phyloP scores from a whole-genome alignment of 2,113 vertebrate genomes.

The Oreocharis arfaki region DNA sequence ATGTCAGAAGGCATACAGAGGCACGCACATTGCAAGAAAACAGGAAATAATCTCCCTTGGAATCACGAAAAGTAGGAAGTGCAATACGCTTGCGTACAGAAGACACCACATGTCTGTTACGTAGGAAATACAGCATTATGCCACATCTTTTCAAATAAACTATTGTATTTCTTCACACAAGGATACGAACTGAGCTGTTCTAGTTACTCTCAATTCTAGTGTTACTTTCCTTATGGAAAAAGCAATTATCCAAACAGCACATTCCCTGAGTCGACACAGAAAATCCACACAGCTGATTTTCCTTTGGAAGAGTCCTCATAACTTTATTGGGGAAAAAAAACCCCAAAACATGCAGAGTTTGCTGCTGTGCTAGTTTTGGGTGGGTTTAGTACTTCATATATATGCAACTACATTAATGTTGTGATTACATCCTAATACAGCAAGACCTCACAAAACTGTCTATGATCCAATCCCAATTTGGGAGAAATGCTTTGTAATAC shows the following conservation, averaged over 20 bases:
- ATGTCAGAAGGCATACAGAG: background rate
- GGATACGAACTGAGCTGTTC: rapidly evolving
- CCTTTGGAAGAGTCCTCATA: background rate
- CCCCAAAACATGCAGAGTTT: background rate
- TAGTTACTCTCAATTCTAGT: background rate
- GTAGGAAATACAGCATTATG: background rate
- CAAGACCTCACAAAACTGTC: background rate
- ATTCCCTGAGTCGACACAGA: conserved; percentile 33
- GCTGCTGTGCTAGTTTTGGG: background rate
- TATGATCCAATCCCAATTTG: background rate
- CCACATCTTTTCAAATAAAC: background rate
- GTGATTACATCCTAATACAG: background rate
- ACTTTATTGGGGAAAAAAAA: background rate
- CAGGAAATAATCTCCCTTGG: background rate
- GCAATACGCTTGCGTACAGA: background rate
- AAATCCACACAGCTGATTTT: background rate
- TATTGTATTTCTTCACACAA: background rate
- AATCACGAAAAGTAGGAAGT: background rate
- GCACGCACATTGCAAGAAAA: background rate
- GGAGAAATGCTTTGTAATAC: background rate
- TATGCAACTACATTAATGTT: background rate
- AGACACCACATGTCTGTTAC: background rate
- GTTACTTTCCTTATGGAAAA: background rate
- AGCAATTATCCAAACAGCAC: background rate
- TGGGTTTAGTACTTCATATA: background rate